Conservation (phyloP, 1,140 invertebrate genomes). For the Drosophila grimshawi region DNA sequence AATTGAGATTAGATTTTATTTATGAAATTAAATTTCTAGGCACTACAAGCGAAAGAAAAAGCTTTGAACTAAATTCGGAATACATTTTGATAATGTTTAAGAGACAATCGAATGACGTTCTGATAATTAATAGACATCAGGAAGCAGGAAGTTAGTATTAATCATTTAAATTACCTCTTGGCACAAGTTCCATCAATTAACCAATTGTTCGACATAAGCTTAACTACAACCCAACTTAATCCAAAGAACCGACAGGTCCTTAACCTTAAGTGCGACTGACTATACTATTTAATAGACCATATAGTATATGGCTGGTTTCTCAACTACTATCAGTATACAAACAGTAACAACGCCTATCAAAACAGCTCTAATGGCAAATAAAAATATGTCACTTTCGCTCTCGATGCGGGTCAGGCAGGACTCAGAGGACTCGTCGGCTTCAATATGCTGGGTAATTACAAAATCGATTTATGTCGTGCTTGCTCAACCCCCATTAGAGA, state of each 20-base stretch:
- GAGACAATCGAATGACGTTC: no score
- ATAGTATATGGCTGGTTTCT: constrained; percentile 11
- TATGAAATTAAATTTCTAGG: no score
- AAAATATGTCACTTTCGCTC: constrained; percentile 71
- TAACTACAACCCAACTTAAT: constrained; percentile 14
- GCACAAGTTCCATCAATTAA: background rate
- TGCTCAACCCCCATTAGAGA: constrained; percentile 47
- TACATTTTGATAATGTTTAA: no score
- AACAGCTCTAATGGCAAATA: constrained; percentile 46
- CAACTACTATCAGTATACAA: background rate
- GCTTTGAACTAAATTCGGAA: no score
- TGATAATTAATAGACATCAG: no score
- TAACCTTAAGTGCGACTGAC: constrained; percentile 62
- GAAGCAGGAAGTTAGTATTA: background rate
- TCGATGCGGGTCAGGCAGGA: constrained; percentile 22
- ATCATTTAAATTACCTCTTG: constrained; percentile 3
- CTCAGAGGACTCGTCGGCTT: constrained; percentile 21
- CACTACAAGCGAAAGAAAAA: no score
- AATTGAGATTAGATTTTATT: background rate
- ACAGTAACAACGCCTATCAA: constrained; percentile 1
- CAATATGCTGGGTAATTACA: constrained; percentile 74
- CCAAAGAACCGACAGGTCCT: constrained; percentile 50
- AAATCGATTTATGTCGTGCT: constrained; percentile 75
- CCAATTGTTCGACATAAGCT: constrained; percentile 7
- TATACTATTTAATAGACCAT: constrained; percentile 8